Percentiles rank a stretch among this genome's conserved stretches.
Evolutionary conservation across 2,888 invertebrate species (phyloP).

Genomic region (Hofmannophila pseudospretella): DNA sequence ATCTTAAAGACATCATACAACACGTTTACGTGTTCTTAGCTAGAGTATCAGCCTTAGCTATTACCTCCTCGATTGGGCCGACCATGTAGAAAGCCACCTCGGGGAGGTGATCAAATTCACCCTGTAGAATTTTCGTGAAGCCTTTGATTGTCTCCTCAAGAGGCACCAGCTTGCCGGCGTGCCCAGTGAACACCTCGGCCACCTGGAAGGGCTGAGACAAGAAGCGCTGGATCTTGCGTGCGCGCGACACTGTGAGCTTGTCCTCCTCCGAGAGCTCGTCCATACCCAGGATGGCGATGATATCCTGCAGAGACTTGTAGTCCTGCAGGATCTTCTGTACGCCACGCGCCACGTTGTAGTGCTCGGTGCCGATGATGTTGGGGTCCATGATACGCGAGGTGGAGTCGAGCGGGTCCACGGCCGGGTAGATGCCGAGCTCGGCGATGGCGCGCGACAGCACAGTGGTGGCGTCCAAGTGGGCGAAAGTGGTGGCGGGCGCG

Average conservation of each 20-base stretch:
- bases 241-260: slow-evolving; percentile 94
- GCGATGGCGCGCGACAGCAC: slow-evolving; percentile 95
- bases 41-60: slow-evolving; percentile 88
- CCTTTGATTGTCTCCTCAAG: slow-evolving; percentile 92
- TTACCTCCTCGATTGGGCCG: slow-evolving; percentile 86
- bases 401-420: slow-evolving; percentile 96
- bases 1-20: too few species aligned
- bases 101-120: slow-evolving; percentile 91
- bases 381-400: slow-evolving; percentile 97
- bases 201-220: slow-evolving; percentile 95
- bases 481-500: slow-evolving; percentile 96
- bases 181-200: slow-evolving; percentile 96
- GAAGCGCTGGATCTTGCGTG: slow-evolving; percentile 96
- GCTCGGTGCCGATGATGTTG: slow-evolving; percentile 92
- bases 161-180: slow-evolving; percentile 92
- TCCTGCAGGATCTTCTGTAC: slow-evolving; percentile 96
- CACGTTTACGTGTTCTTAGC: slow-evolving; percentile 79
- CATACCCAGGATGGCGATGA: slow-evolving; percentile 94
- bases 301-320: slow-evolving; percentile 87
- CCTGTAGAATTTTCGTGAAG: slow-evolving; percentile 88
- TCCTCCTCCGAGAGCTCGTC: slow-evolving; percentile 95
- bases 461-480: slow-evolving; percentile 97
- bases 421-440: slow-evolving; percentile 95
- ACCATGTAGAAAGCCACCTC: slow-evolving; percentile 95
- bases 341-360: slow-evolving; percentile 93